A percentile compares a stretch with the other conserved stretches of the same genome.
These are phyloP conservation scores for Clivina fossor DNA, from an alignment of 2,888 invertebrate species.

Conservation along the genomic window DNA sequence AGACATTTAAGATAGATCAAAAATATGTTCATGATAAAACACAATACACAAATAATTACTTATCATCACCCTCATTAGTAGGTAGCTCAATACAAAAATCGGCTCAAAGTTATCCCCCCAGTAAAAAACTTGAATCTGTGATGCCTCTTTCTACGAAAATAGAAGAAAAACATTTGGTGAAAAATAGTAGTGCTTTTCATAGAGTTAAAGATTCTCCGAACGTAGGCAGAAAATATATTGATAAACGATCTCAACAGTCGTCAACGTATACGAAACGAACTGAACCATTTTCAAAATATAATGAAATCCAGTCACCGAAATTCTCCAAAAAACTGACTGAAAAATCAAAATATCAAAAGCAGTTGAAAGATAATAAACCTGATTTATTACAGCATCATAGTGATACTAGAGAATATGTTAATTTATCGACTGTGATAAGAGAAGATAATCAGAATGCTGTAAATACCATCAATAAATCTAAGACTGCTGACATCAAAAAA, in stretches of 20 bases:
- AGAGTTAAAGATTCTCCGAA: slow-evolving; percentile 14
- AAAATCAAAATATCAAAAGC: slow-evolving; percentile 41
- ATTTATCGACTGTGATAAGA: slow-evolving; percentile 37
- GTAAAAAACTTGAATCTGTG: slow-evolving; percentile 8
- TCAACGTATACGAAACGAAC: slow-evolving; percentile 19
- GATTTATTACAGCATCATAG: slow-evolving; percentile 44
- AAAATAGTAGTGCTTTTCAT: slow-evolving; percentile 5
- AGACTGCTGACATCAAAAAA: slow-evolving; percentile 27
- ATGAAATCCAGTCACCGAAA: slow-evolving; percentile 9
- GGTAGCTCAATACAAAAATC: slow-evolving; percentile 21
- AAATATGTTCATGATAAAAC: background rate
- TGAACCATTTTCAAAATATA: slow-evolving; percentile 40
- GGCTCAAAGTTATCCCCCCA: slow-evolving; percentile 6
- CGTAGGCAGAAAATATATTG: background rate
- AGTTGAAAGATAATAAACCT: slow-evolving; percentile 45
- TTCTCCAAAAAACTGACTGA: slow-evolving; percentile 37
- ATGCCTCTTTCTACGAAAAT: background rate
- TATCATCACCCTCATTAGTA: slow-evolving; percentile 33
- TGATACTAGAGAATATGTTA: slow-evolving; percentile 33
- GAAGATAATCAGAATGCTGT: slow-evolving; percentile 26
- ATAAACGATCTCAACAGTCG: background rate
- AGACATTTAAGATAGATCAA: background rate
- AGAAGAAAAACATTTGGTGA: slow-evolving; percentile 11
- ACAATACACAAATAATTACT: slow-evolving; percentile 2
- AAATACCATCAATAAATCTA: slow-evolving; percentile 6